Evolutionary conservation across 2,888 invertebrate genomes (phyloP), one percentile per base, ranked within the genome.

Genomic region (Lasius platythorax): DNA sequence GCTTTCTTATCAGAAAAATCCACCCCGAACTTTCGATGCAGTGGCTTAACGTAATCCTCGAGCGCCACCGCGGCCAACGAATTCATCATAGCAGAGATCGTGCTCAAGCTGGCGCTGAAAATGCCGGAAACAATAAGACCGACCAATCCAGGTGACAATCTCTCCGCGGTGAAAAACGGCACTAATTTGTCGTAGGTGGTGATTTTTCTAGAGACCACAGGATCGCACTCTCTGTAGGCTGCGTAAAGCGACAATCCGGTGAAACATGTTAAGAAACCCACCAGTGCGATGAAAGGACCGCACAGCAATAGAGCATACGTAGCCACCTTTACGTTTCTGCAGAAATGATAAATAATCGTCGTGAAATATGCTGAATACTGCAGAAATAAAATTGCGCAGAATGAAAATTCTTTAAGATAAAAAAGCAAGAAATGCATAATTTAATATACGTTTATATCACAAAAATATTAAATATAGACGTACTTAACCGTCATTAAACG

Each of bases 61-160:
- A 99, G 95, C 0, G 98, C 98, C 15, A 99, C 98, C 0, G 99
- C 99, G 0, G 99, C 97, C 56, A 99, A 95, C 0, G 99, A 98
- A 92, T 99, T 99, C 85, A 99, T 96, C 30, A 98, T 97, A 0
- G 99, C 98, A 0, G 99, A 99, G 76, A 99, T 97, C 0, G 99
- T 98, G 67, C 99, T 99, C 4, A 99, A 95, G 1, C 98, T 98
- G 0, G 98, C 99, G 91, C 98, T 98, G 94, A 99, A 98, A 82
- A 99, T 97, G 0, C 99, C 96, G 3, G 95, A 92, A 28, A 95
- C 91, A 87, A 95, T 95, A n/a, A 95, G 89, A 0, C 95, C 95
- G 3, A 92, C 88, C n/a, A 95, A 83, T 0, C 95, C 95, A 0
- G 95, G 95, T 1, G 93, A 87, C 91, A 95, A 97, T 0, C 96